A percentile compares a stretch with the other conserved stretches of the same genome.
Conservation (phyloP, 2,113 vertebrate genomes). For the Tragelaphus scriptus region DNA sequence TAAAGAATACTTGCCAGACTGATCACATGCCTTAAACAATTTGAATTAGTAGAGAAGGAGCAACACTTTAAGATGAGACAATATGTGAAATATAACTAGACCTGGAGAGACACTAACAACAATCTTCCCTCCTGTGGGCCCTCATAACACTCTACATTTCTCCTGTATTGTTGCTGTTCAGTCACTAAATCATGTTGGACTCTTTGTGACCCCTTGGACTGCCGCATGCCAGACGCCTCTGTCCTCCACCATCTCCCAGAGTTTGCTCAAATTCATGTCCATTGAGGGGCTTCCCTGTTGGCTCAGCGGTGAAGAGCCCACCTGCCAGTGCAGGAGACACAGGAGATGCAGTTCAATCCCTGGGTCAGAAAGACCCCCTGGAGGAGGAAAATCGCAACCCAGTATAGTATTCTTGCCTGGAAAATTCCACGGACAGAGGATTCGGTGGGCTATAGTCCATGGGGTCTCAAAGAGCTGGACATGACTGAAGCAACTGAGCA, state of each 20-base stretch:
- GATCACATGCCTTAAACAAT: not conserved
- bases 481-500: not conserved
- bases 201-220: not conserved
- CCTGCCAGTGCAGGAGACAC: not conserved
- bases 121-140: not conserved
- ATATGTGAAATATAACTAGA: not conserved
- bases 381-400: not conserved
- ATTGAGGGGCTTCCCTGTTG: not conserved
- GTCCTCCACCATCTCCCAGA: not conserved
- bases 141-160: not conserved
- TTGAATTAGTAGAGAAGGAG: not conserved
- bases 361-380: not conserved
- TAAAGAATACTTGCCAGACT: not conserved
- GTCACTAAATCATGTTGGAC: not conserved
- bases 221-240: not conserved
- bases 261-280: not conserved
- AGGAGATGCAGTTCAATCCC: not conserved
- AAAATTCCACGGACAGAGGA: not conserved
- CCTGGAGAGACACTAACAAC: not conserved
- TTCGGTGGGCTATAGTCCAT: not conserved
- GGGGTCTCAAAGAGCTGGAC: not conserved
- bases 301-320: not conserved
- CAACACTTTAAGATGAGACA: not conserved
- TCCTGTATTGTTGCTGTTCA: not conserved
- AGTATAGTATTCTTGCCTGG: not conserved